Evolutionary conservation across 2,113 vertebrate species (phyloP).

Genomic region (Bubalus kerabau): DNA sequence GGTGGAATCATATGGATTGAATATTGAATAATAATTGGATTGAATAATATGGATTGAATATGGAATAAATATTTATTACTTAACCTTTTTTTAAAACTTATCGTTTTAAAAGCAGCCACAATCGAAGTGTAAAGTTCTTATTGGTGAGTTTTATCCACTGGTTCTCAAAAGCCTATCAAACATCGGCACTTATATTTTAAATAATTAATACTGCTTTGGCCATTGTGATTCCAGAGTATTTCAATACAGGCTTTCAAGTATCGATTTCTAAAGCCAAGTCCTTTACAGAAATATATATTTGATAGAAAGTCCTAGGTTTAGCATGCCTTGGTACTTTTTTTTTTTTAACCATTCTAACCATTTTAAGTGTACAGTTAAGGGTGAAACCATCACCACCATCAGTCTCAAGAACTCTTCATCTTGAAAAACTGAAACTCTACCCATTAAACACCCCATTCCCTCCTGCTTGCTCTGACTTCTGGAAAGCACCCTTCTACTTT

Average conservation of each 20-base stretch:
- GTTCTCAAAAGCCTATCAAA: background rate
- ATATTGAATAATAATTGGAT: background rate
- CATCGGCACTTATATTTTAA: background rate
- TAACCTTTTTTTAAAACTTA: background rate
- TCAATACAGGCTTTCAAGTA: background rate
- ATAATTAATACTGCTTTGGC: background rate
- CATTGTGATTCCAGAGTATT: background rate
- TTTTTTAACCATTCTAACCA: background rate
- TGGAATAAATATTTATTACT: slow-evolving; percentile 1
- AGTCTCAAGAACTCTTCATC: background rate
- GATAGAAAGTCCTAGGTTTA: background rate
- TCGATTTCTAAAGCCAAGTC: background rate
- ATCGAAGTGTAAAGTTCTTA: background rate
- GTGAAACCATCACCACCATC: background rate
- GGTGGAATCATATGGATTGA: background rate
- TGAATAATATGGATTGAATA: background rate
- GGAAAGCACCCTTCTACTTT: background rate
- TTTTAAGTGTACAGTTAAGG: background rate
- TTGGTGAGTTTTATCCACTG: background rate
- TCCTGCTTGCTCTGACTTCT: background rate
- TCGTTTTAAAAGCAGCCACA: background rate
- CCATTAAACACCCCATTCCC: background rate
- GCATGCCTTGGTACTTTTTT: background rate
- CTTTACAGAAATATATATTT: background rate
- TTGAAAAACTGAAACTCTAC: background rate